phyloP scores from a whole-genome alignment of 1,140 invertebrate genomes.

The Calephelis virginiensis region DNA sequence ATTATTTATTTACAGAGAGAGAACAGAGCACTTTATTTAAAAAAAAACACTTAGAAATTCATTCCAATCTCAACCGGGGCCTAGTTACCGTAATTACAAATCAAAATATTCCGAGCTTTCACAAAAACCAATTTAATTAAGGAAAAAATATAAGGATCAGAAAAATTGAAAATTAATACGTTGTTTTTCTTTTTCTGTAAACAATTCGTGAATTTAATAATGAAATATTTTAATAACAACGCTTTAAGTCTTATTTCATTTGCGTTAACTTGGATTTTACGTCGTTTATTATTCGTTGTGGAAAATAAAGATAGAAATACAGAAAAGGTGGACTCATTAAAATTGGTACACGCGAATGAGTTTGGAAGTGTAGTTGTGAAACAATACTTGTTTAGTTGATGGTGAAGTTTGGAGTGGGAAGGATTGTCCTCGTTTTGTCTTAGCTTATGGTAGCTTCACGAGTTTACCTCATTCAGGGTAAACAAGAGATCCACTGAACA shows the following conservation, averaged over 20 bases:
- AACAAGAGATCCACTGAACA: too few relatives aligned
- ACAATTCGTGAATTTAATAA: neutral
- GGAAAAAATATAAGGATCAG: conserved; percentile 11
- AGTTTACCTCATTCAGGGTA: neutral
- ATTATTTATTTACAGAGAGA: too few relatives aligned
- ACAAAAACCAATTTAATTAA: neutral
- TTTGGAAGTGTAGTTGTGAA: conserved; percentile 23
- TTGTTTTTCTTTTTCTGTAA: neutral
- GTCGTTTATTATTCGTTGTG: neutral
- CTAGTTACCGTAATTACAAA: too few relatives aligned
- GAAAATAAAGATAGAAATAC: conserved; percentile 18
- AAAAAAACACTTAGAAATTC: too few relatives aligned
- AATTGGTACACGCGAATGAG: conserved; percentile 22
- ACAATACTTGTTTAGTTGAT: conserved; percentile 20
- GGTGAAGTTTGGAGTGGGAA: conserved; percentile 14
- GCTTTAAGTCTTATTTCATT: neutral
- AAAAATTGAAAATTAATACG: conserved; percentile 12
- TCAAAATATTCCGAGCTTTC: too few relatives aligned
- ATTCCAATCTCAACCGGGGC: too few relatives aligned
- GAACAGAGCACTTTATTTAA: too few relatives aligned
- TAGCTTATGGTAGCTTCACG: neutral
- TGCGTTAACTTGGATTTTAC: conserved; percentile 1
- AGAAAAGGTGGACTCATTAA: conserved; percentile 24
- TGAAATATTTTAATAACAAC: neutral
- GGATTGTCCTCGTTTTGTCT: conserved; percentile 22